Base-by-base conservation (phyloP, 2,888 invertebrate species). In the Ennomos erosarius region DNA sequence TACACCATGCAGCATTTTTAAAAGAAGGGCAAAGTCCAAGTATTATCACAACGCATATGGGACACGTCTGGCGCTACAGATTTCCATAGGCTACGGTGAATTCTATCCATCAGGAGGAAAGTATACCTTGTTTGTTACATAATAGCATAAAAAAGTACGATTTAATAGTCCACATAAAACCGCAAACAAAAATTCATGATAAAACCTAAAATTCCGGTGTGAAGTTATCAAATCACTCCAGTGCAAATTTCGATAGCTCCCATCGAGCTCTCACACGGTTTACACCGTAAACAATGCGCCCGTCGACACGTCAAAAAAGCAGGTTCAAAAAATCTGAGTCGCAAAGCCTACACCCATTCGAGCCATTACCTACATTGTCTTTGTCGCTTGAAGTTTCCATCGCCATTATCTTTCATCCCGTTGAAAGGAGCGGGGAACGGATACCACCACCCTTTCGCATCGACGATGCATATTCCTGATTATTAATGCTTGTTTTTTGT, bases 401-500 rank as follows among this genome's bases (percentile, higher is more conserved):
- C 77, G 72, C 78, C 79, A 84, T 86, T 84, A 84, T 82, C 82
- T 81, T 76, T 74, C 76, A 74, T 79, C 75, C 75, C 70, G 69
- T 68, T 80, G 78, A 81, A 85, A 87, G 81, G 78, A 81, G 72
- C 71, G 74, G 74, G 75, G 74, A 71, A 74, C 78, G 51, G 45
- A 45, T 45, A 55, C 59, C 55, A 26, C 16, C 26, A 79, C 85
- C 81, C 78, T 78, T 75, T 74, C 69, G 55, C 59, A 38, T 73
- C 78, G 81, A 76, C 90, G 87, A 90, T 90, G 88, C 90, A 88
- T 89, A 90, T 90, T 88, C 84, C 81, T 86, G 88, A 90, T 90
- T 90, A 90, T 90, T 90, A 91, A 90, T 90, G 90, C 84, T 81
- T 81, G 88, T 88, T 90, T 90, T 90, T 91, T 90, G 87, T 84